phyloP scores from a whole-genome alignment of 2,797 vertebrate species.

The Muscicapa comitata region DNA sequence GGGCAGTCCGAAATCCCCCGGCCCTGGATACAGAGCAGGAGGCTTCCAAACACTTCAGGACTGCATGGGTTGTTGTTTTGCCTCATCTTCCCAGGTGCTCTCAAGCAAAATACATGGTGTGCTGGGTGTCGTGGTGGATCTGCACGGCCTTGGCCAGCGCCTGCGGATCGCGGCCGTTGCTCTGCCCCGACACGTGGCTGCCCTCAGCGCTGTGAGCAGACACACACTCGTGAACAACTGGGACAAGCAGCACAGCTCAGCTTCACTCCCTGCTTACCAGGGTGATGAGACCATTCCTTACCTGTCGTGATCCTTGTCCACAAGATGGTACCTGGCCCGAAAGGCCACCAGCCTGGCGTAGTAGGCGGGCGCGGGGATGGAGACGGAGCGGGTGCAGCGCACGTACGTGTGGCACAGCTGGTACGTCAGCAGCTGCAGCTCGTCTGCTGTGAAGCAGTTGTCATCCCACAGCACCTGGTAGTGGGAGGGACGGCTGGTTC shows the following conservation, averaged over 20 bases:
- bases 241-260: background rate
- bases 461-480: conserved; percentile 99
- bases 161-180: conserved; percentile 96
- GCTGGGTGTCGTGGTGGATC: conserved; percentile 99
- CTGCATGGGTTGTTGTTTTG: conserved; percentile 51
- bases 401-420: conserved; percentile 99
- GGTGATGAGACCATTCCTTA: conserved; percentile 15
- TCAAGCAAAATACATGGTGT: conserved; percentile 99
- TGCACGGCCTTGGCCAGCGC: conserved; percentile 98
- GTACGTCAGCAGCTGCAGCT: conserved; percentile 96
- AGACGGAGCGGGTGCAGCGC: conserved; percentile 95
- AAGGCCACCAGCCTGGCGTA: conserved; percentile 96
- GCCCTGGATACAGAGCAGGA: conserved; percentile 43
- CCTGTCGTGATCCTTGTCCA: conserved; percentile 99
- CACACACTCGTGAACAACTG: background rate
- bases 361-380: conserved; percentile 97
- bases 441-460: conserved; percentile 97
- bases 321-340: conserved; percentile 94
- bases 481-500: conserved; percentile 98
- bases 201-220: conserved; percentile 88
- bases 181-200: conserved; percentile 99
- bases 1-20: conserved; percentile 75
- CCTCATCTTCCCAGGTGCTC: conserved; percentile 56
- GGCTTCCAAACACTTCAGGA: conserved; percentile 65
- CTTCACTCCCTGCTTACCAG: background rate